Conservation (phyloP, 1,140 invertebrate species). For the Parasteatoda tepidariorum region DNA sequence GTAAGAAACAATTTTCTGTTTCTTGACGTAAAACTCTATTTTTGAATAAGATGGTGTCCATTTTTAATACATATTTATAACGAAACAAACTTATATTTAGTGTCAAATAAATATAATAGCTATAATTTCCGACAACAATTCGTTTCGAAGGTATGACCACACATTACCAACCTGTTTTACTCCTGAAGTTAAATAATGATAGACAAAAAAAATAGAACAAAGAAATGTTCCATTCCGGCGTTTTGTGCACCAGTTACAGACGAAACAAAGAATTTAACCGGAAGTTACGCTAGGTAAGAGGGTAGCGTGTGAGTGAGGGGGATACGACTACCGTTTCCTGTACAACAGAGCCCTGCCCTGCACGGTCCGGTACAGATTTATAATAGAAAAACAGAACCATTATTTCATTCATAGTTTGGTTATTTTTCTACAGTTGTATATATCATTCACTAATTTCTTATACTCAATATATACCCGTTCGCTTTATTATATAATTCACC, state of each 20-base stretch:
- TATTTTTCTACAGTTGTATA: background rate
- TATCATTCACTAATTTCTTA: background rate
- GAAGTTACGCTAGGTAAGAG: slow-evolving; percentile 27
- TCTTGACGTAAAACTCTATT: too few species aligned
- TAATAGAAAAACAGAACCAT: slow-evolving; percentile 9
- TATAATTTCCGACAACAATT: background rate
- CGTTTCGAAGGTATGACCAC: background rate
- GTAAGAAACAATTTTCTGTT: too few species aligned
- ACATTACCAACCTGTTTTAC: background rate
- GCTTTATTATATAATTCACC: background rate
- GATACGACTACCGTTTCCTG: slow-evolving; percentile 13
- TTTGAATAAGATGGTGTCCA: too few species aligned
- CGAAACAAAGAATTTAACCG: slow-evolving; percentile 19
- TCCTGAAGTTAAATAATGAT: background rate
- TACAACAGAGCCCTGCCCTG: background rate
- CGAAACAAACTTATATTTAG: too few species aligned
- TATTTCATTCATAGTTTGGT: slow-evolving; percentile 2
- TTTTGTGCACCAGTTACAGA: slow-evolving; percentile 43
- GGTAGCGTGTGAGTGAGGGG: background rate
- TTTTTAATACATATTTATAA: too few species aligned
- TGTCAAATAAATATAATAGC: background rate
- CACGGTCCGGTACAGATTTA: slow-evolving; percentile 52
- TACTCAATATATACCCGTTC: slow-evolving; percentile 1
- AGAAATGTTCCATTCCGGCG: background rate
- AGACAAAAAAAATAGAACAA: background rate